Conservation (phyloP, 2,888 invertebrate species). For the Caenorhabditis wallacei region DNA sequence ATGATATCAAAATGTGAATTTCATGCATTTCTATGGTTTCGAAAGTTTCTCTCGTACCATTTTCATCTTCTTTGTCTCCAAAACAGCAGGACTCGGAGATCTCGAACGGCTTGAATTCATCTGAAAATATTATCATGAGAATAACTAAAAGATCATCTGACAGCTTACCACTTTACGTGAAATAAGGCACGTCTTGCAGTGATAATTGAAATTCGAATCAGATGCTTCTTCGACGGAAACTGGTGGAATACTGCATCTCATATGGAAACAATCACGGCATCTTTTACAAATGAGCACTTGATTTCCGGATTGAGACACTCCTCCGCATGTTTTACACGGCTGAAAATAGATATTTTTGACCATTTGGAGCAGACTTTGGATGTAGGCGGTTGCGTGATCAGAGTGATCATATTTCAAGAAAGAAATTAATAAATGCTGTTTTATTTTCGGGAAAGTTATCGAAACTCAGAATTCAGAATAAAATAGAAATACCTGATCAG, state of each 20-base stretch:
- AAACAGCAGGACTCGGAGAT: constrained; percentile 35
- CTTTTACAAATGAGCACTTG: constrained; percentile 42
- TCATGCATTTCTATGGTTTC: constrained; percentile 5
- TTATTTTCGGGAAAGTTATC: no score
- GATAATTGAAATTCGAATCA: constrained; percentile 32
- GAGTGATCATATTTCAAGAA: neutral
- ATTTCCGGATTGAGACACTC: constrained; percentile 49
- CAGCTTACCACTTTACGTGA: constrained; percentile 40
- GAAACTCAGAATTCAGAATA: no score
- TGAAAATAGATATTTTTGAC: neutral
- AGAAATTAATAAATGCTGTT: no score
- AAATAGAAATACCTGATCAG: constrained; percentile 60
- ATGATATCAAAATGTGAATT: no score
- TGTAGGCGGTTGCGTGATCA: neutral
- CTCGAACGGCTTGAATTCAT: constrained; percentile 19
- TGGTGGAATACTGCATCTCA: constrained; percentile 52
- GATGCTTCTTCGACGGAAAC: constrained; percentile 54
- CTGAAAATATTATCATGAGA: constrained; percentile 11
- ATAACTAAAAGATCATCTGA: neutral
- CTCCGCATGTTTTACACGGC: constrained; percentile 49
- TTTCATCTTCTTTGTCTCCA: constrained; percentile 37
- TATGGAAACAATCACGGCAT: constrained; percentile 54
- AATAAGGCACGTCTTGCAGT: constrained; percentile 49
- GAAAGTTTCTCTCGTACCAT: neutral
- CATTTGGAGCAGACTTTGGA: neutral